These are phyloP conservation scores for Enhydra lutris DNA, from an alignment of 2,113 vertebrate genomes.

Conservation along the genomic window DNA sequence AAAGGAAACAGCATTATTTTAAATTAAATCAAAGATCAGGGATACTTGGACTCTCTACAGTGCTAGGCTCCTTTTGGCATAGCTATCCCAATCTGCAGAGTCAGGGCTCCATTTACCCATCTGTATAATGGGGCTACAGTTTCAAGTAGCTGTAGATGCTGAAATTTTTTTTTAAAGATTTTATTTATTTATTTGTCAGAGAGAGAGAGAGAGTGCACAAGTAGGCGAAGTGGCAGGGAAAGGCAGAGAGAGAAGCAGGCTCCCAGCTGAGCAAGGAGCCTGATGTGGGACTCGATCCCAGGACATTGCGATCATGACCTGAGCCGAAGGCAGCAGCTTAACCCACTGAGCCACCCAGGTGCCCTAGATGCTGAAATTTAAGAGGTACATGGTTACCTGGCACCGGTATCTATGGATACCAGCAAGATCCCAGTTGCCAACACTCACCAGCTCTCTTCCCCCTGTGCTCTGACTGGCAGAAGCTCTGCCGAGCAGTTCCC, in stretches of 20 bases:
- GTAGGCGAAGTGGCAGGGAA: too few relatives aligned
- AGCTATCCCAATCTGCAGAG: not conserved
- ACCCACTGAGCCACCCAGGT: too few relatives aligned
- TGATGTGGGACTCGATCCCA: too few relatives aligned
- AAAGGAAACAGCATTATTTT: not conserved
- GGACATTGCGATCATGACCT: too few relatives aligned
- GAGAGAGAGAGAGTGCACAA: too few relatives aligned
- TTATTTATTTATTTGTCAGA: too few relatives aligned
- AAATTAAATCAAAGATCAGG: not conserved
- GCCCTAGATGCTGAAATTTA: not conserved
- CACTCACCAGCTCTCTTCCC: constrained; percentile 10
- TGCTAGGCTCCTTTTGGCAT: not conserved
- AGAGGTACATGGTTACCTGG: constrained; percentile 41
- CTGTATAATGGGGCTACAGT: constrained; percentile 38
- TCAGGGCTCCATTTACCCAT: constrained; percentile 3
- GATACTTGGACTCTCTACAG: not conserved
- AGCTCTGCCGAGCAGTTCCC: constrained; percentile 11
- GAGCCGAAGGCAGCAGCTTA: too few relatives aligned
- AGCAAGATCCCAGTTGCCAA: constrained; percentile 31
- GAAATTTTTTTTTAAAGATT: not conserved
- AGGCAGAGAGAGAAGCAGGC: too few relatives aligned
- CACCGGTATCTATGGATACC: constrained; percentile 70
- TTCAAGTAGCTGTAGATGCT: not conserved
- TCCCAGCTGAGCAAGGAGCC: too few relatives aligned
- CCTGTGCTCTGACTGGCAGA: not conserved